phyloP scores from a whole-genome alignment of 2,113 vertebrate genomes.

The Rostratula benghalensis region DNA sequence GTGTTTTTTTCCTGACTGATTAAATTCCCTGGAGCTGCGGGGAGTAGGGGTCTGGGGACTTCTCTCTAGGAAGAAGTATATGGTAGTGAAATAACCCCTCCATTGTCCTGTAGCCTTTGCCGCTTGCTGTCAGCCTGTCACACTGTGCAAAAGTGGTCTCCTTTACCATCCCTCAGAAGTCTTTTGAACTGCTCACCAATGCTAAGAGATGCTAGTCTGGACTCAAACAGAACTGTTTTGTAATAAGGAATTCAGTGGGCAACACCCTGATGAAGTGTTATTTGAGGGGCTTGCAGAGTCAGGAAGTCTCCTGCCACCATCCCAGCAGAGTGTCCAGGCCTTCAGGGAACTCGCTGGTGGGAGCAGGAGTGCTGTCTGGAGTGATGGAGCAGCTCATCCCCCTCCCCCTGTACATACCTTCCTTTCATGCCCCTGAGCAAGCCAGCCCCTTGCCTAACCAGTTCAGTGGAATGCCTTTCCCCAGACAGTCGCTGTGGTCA shows the following conservation, averaged over 20 bases:
- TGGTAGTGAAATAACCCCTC: not conserved
- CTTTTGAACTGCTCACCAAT: not conserved
- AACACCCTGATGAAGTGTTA: not conserved
- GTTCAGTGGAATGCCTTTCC: constrained; percentile 80
- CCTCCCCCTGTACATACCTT: constrained; percentile 67
- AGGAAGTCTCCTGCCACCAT: not conserved
- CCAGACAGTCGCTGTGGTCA: constrained; percentile 59
- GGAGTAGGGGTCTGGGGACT: not conserved
- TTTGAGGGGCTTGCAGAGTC: not conserved
- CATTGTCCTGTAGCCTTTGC: not conserved
- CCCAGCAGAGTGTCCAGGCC: not conserved
- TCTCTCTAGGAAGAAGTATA: not conserved
- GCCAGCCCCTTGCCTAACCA: constrained; percentile 76
- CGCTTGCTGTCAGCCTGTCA: not conserved
- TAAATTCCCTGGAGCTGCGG: not conserved
- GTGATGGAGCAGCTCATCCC: not conserved
- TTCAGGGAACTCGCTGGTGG: rapidly evolving
- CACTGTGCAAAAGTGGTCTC: not conserved
- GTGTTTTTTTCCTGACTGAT: not conserved
- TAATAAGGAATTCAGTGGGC: not conserved
- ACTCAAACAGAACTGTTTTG: not conserved
- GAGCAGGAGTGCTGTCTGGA: not conserved
- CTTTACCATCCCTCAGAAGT: not conserved
- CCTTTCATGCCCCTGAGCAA: constrained; percentile 66
- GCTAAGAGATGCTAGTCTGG: not conserved